Evolutionary conservation across 1,140 invertebrate genomes (phyloP).

Genomic region (Eurosta solidaginis): DNA sequence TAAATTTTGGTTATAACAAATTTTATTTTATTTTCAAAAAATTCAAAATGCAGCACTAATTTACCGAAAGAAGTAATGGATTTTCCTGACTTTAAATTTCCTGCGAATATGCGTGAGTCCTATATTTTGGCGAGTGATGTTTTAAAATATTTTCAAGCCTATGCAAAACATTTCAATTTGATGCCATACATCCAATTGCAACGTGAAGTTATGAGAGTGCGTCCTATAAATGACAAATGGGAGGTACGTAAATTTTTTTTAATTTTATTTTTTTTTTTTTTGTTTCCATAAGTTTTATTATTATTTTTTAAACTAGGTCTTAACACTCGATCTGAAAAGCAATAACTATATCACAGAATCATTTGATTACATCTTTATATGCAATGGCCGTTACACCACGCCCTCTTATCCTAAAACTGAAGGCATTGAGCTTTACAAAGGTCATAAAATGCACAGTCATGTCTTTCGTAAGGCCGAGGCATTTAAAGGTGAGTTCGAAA

Average conservation of each 20-base stretch:
- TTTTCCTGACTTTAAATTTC: constrained; percentile 82
- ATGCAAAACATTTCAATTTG: constrained; percentile 68
- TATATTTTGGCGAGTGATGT: constrained; percentile 83
- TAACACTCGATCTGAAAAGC: constrained; percentile 61
- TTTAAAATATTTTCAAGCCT: constrained; percentile 79
- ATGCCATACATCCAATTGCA: constrained; percentile 46
- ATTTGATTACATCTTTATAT: constrained; percentile 82
- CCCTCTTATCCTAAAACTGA: constrained; percentile 67
- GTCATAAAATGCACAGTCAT: constrained; percentile 79
- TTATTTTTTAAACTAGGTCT: background rate
- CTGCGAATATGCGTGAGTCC: constrained; percentile 67
- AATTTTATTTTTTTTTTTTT: background rate
- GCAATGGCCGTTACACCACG: constrained; percentile 84
- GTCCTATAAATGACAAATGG: constrained; percentile 42
- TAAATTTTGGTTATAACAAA: too few species aligned
- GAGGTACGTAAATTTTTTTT: constrained; percentile 42
- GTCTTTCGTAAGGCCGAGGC: constrained; percentile 76
- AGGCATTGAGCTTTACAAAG: constrained; percentile 70
- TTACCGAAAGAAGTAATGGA: constrained; percentile 90
- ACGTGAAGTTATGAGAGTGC: constrained; percentile 47
- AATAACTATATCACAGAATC: constrained; percentile 61
- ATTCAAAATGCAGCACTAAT: constrained; percentile 72
- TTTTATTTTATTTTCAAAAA: too few species aligned
- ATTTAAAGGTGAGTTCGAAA: constrained; percentile 63
- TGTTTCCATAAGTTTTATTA: background rate